Conservation (phyloP, 2,797 vertebrate species). For the Sebastiscus tertius region DNA sequence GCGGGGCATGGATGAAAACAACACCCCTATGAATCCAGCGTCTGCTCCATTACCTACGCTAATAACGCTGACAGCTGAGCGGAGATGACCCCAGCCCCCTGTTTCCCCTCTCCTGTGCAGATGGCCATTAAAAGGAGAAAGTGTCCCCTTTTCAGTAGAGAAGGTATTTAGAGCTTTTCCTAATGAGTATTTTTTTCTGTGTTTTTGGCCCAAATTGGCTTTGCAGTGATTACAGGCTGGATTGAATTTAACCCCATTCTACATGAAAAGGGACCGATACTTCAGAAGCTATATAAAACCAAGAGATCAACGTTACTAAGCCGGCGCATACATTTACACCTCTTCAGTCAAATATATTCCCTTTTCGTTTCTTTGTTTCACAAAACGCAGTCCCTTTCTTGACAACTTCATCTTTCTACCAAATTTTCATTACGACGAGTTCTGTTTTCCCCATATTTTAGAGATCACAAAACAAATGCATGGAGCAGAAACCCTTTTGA, state of each 20-base stretch:
- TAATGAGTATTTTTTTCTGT: conserved; percentile 89
- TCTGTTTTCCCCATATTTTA: conserved; percentile 64
- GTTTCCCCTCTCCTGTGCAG: conserved; percentile 98
- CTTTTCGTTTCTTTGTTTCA: conserved; percentile 16
- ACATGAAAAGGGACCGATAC: conserved; percentile 28
- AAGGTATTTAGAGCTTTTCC: conserved; percentile 97
- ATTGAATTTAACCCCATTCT: conserved; percentile 65
- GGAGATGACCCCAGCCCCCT: conserved; percentile 97
- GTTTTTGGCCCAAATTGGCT: conserved; percentile 81
- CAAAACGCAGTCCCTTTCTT: conserved; percentile 7
- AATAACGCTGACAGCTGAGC: conserved; percentile 99
- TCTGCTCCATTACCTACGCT: conserved; percentile 99
- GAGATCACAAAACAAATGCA: conserved; percentile 63
- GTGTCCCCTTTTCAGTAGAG: conserved; percentile 92
- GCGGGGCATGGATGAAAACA: conserved; percentile 91
- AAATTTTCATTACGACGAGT: conserved; percentile 35
- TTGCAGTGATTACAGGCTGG: conserved; percentile 73
- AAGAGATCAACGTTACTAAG: conserved; percentile 4
- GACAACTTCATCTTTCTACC: conserved; percentile 26
- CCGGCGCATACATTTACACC: background rate
- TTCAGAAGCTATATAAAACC: conserved; percentile 12
- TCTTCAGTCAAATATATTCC: conserved; percentile 7
- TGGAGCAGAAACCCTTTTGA: conserved; percentile 71
- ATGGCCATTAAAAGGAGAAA: conserved; percentile 99
- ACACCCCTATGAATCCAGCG: conserved; percentile 95